Conservation (phyloP, 2,888 invertebrate genomes). For the Acleris sparsana region DNA sequence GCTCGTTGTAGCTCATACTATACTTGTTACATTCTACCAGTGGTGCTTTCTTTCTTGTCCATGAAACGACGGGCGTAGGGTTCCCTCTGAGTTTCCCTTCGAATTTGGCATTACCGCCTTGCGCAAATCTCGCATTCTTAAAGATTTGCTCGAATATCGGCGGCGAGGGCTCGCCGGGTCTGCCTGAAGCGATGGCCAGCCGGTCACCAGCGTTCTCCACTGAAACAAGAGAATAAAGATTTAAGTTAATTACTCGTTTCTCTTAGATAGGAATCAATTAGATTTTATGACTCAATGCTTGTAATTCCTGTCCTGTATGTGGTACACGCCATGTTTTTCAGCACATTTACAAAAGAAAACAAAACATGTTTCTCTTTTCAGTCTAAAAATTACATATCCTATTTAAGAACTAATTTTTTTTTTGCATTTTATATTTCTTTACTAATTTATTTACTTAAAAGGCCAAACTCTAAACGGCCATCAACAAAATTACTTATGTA, state of each 20-base stretch:
- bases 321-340: no score
- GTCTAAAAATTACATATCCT: no score
- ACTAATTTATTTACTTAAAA: no score
- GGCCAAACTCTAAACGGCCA: no score
- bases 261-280: no score
- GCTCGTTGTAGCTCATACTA: conserved; percentile 94
- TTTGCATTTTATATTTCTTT: no score
- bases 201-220: conserved; percentile 85
- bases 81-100: conserved; percentile 96
- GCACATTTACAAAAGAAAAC: no score
- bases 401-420: no score
- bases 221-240: conserved; percentile 70
- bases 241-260: background rate
- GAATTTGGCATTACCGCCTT: conserved; percentile 96
- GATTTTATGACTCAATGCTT: no score
- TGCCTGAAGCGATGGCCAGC: conserved; percentile 65
- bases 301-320: no score
- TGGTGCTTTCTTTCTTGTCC: conserved; percentile 94
- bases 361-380: no score
- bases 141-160: conserved; percentile 98
- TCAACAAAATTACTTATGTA: no score
- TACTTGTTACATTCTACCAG: conserved; percentile 93
- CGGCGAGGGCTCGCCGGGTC: conserved; percentile 92
- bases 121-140: conserved; percentile 96
- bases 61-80: conserved; percentile 95